Evolutionary conservation across 2,797 vertebrate species (phyloP).

Genomic region (Chloroceryle inda): DNA sequence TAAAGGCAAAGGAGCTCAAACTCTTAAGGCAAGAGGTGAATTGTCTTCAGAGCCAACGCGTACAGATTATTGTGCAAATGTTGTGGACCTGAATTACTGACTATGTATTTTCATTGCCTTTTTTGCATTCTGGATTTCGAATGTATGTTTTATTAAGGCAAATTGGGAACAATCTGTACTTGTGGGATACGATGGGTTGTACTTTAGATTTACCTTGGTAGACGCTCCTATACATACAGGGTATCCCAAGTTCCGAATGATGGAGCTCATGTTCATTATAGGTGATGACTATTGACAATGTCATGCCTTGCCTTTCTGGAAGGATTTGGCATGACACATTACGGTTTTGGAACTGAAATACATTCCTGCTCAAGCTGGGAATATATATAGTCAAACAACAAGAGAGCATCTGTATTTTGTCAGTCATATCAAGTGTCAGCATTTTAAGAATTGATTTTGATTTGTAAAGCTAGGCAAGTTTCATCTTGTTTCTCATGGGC

Average conservation of each 20-base stretch:
- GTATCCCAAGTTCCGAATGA: neutral
- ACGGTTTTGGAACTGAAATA: neutral
- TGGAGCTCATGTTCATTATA: neutral
- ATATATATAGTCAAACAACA: neutral
- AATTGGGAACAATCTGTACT: accelerated
- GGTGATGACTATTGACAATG: neutral
- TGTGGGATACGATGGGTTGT: neutral
- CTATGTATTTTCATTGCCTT: neutral
- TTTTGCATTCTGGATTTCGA: neutral
- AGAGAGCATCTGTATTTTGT: neutral
- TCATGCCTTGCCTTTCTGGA: neutral
- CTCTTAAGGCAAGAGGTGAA: accelerated
- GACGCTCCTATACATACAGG: neutral
- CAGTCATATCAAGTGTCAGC: neutral
- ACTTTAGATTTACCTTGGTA: neutral
- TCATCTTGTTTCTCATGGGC: neutral
- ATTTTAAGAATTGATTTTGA: neutral
- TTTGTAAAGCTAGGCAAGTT: accelerated
- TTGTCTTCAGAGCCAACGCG: neutral
- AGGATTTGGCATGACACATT: neutral
- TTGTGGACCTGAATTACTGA: neutral
- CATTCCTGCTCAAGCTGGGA: neutral
- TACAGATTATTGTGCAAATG: neutral
- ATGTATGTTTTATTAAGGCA: neutral
- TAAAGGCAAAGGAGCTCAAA: neutral